These are phyloP conservation scores for Neoascia interrupta DNA, from an alignment of 2,888 invertebrate species.

Conservation along the genomic window DNA sequence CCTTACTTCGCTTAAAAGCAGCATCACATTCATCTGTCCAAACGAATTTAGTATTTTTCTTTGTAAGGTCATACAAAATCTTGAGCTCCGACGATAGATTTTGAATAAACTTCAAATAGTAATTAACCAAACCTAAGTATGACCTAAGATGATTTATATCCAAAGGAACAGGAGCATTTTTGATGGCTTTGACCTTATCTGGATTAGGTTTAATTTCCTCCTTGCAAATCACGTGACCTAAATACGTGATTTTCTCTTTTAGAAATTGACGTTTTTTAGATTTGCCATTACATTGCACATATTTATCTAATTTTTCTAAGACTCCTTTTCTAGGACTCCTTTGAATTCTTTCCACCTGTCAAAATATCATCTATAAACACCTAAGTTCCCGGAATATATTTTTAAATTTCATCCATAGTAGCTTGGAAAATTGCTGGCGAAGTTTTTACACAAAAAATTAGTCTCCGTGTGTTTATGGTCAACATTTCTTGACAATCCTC, in stretches of 20 bases:
- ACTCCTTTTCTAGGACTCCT: neutral
- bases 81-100: neutral
- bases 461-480: constrained; percentile 30
- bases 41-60: constrained; percentile 1
- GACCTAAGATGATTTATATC: constrained; percentile 1
- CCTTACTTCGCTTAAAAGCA: neutral
- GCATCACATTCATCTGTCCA: neutral
- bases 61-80: neutral
- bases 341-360: neutral
- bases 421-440: constrained; percentile 35
- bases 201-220: neutral
- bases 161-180: constrained; percentile 1
- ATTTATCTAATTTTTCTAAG: neutral
- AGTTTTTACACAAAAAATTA: constrained; percentile 9
- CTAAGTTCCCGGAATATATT: neutral
- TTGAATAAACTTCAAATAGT: constrained; percentile 2
- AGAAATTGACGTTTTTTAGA: constrained; percentile 1
- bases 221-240: neutral
- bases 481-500: constrained; percentile 10
- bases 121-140: constrained; percentile 1
- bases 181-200: constrained; percentile 1
- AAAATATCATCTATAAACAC: constrained; percentile 32
- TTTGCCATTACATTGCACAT: too few relatives aligned
- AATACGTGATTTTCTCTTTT: neutral
- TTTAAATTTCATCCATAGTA: constrained; percentile 35